phyloP scores from a whole-genome alignment of 2,888 invertebrate genomes.

The Anagyrus pseudococci region DNA sequence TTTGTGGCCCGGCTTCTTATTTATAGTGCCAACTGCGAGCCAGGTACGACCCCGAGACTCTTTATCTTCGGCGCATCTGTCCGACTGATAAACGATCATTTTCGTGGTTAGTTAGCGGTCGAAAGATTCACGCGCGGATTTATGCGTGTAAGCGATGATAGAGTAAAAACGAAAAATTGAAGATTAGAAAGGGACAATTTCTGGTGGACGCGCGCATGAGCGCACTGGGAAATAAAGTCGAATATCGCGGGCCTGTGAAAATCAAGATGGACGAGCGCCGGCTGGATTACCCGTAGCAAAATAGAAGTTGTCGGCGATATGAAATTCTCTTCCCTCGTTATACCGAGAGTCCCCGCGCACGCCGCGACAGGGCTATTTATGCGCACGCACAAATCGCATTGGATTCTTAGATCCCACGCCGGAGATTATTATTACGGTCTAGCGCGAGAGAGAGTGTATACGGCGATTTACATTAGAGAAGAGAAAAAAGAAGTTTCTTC shows the following conservation, averaged over 20 bases:
- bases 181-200: constrained; percentile 27
- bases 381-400: too few relatives aligned
- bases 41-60: background rate
- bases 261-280: constrained; percentile 21
- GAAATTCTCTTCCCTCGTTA: too few relatives aligned
- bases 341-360: too few relatives aligned
- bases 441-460: too few relatives aligned
- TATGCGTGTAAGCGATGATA: background rate
- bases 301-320: too few relatives aligned
- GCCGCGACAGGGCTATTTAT: too few relatives aligned
- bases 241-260: constrained; percentile 2
- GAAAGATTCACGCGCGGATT: background rate
- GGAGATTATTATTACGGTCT: too few relatives aligned
- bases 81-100: background rate
- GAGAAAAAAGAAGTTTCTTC: too few relatives aligned
- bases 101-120: constrained; percentile 18
- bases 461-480: too few relatives aligned
- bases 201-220: background rate
- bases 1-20: constrained; percentile 23
- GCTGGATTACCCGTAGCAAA: constrained; percentile 11
- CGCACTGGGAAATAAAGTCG: background rate
- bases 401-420: too few relatives aligned
- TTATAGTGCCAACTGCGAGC: constrained; percentile 13
- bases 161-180: constrained; percentile 19
- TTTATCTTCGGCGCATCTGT: background rate